phyloP scores from a whole-genome alignment of 2,888 invertebrate species.

The Sthenelais limicola region DNA sequence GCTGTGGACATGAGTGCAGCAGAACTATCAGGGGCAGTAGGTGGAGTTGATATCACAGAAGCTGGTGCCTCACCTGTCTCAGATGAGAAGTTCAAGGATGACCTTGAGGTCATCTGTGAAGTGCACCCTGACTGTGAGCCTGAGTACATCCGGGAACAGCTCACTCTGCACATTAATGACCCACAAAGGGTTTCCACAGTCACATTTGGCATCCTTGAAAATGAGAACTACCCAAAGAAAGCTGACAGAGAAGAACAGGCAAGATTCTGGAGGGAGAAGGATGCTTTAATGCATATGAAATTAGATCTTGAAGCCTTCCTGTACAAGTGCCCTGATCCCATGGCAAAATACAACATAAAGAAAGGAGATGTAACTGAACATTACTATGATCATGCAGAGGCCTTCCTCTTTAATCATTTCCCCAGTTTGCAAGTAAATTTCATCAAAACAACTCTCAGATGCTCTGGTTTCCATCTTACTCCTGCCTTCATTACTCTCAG shows the following conservation, averaged over 20 bases:
- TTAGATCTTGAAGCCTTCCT: background rate
- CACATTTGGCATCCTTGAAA: conserved; percentile 2
- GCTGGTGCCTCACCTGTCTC: too few relatives aligned
- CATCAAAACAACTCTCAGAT: background rate
- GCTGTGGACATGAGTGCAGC: too few relatives aligned
- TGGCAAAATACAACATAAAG: background rate
- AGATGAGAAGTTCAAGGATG: background rate
- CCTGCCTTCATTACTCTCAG: conserved; percentile 10
- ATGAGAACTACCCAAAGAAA: background rate
- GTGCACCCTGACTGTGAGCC: conserved; percentile 22
- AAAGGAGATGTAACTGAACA: conserved; percentile 4
- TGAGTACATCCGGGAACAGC: conserved; percentile 12
- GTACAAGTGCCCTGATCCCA: background rate
- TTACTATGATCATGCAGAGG: conserved; percentile 18
- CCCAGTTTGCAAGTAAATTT: background rate
- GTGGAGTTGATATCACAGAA: background rate
- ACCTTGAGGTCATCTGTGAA: background rate
- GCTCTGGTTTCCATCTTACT: conserved; percentile 52
- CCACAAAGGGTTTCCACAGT: conserved; percentile 14
- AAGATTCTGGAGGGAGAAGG: background rate
- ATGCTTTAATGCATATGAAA: conserved; percentile 17
- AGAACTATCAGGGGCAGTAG: background rate
- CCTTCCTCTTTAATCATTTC: conserved; percentile 20
- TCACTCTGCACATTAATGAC: background rate
- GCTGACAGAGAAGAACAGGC: background rate